Evolutionary conservation across 2,113 vertebrate species (phyloP), one percentile per base, ranked within the genome.

Genomic region (Macquaria australasica): DNA sequence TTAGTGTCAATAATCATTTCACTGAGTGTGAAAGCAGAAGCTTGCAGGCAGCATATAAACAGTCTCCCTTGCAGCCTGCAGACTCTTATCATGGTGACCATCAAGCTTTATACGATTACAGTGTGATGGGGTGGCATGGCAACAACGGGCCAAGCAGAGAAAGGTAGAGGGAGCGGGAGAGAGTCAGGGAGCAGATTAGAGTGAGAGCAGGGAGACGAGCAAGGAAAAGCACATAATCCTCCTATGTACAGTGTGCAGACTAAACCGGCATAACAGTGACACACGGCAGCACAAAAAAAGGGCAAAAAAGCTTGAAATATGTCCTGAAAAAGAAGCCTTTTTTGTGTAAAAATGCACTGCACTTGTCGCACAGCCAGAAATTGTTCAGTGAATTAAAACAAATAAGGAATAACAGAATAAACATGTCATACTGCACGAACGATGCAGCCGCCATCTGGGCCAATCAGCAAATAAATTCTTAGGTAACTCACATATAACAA

Each of bases 121-220:
- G 85, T 83, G 78, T 68, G 77, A 88, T 92, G 90, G 84, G 88
- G 90, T 90, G 80, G 92, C 91, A 92, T 91, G 87, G 91, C 93
- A 93, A 93, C 92, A 91, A 87, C 64, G 11, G 79, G 82, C 79
- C 76, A 50, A 50, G 81, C 77, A 82, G 67, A 82, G 70, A 69
- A 68, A 75, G 66, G 79, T 56, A 79, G 68, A 51, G 45, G 68
- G 66, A 69, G 73, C 37, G 11, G 72, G 70, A 81, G 87, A 80
- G 80, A 89, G 83, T 80, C 48, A 0, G 69, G 83, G 72, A 87
- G 89, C 84, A 84, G 90, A 92, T 92, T 91, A 92, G 74, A 90
- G 85, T 4, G 76, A 83, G 85, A 89, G 89, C 81, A 64, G 68
- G 81, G 81, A 84, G 89, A 89, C 86, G 59, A 91, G 90, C 86